These are phyloP conservation scores for Bembecia ichneumoniformis DNA, from an alignment of 2,888 invertebrate species.

Conservation along the genomic window DNA sequence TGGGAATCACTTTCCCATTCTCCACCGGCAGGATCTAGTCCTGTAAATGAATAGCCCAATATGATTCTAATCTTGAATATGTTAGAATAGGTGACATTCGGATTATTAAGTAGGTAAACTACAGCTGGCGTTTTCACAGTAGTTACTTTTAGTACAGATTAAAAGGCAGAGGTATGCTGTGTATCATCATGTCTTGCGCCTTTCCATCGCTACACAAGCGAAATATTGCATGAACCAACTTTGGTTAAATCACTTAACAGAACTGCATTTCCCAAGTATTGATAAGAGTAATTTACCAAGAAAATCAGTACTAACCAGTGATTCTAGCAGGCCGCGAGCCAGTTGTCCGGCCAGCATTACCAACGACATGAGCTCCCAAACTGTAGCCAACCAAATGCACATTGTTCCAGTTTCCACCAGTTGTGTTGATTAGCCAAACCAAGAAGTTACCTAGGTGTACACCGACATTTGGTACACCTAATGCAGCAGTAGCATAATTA, in stretches of 20 bases:
- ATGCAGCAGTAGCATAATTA: conserved; percentile 24
- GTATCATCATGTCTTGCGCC: too few relatives aligned
- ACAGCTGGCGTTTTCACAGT: too few relatives aligned
- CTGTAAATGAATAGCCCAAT: conserved; percentile 16
- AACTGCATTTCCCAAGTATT: too few relatives aligned
- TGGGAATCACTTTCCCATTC: conserved; percentile 30
- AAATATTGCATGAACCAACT: too few relatives aligned
- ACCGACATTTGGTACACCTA: conserved; percentile 36
- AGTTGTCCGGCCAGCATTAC: conserved; percentile 37
- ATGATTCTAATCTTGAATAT: too few relatives aligned
- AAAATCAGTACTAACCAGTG: conserved; percentile 29
- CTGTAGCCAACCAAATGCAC: conserved; percentile 55
- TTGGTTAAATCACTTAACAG: too few relatives aligned
- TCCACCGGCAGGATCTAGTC: conserved; percentile 52
- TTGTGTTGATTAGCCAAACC: conserved; percentile 35
- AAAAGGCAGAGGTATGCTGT: too few relatives aligned
- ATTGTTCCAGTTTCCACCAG: conserved; percentile 44
- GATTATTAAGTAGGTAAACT: neutral
- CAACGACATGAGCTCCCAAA: conserved; percentile 54
- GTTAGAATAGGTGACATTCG: neutral
- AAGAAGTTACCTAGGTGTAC: conserved; percentile 40
- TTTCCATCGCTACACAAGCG: too few relatives aligned
- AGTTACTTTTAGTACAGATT: too few relatives aligned
- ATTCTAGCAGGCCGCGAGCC: conserved; percentile 30
- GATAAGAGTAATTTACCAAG: too few relatives aligned